Conservation (phyloP, 2,797 vertebrate genomes). For the Pseudomugil gertrudae region DNA sequence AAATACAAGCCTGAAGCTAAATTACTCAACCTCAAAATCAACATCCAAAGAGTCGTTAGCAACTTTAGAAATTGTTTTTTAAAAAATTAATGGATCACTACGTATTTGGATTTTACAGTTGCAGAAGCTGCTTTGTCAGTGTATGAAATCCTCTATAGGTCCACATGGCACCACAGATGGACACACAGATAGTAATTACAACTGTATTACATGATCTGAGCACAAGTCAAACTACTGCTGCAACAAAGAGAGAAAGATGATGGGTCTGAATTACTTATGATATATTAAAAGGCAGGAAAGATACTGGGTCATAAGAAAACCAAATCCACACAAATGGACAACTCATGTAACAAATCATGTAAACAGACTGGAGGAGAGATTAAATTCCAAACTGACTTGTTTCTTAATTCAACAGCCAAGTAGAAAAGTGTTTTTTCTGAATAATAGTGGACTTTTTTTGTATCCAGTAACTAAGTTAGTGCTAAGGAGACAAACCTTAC, state of each 20-base stretch:
- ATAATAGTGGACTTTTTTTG: background rate
- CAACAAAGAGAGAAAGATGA: background rate
- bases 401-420: background rate
- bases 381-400: background rate
- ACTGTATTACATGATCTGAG: background rate
- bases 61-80: no score
- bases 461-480: background rate
- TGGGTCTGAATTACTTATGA: background rate
- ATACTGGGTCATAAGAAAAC: background rate
- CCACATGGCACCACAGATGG: background rate
- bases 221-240: background rate
- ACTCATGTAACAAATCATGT: background rate
- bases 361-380: background rate
- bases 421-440: background rate
- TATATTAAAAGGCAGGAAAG: background rate
- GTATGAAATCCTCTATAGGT: background rate
- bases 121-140: background rate
- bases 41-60: background rate
- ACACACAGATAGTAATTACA: background rate
- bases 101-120: background rate
- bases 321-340: background rate
- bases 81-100: background rate
- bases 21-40: background rate
- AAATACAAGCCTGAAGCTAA: background rate
- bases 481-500: background rate